phyloP scores from a whole-genome alignment of 2,113 vertebrate genomes.

The Aleadryas rufinucha region DNA sequence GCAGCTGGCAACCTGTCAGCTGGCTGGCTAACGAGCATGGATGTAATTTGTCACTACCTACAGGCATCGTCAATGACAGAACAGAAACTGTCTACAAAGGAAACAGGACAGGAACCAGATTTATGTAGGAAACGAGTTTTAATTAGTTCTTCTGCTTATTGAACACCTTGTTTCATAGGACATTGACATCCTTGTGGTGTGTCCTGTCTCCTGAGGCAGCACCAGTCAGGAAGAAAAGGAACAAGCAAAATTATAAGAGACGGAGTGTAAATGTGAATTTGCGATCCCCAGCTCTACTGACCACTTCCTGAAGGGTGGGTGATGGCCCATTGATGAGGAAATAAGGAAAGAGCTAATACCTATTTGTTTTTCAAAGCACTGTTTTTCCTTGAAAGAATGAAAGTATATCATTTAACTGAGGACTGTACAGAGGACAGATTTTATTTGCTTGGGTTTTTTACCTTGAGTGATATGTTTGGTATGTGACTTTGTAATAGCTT shows the following conservation, averaged over 20 bases:
- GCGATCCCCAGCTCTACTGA: neutral
- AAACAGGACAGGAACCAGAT: neutral
- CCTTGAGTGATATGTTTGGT: neutral
- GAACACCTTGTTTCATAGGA: neutral
- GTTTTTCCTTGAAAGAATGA: neutral
- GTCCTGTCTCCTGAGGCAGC: neutral
- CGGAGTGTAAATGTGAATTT: neutral
- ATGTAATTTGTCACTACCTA: neutral
- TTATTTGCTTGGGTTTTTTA: neutral
- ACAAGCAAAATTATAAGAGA: neutral
- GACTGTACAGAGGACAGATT: neutral
- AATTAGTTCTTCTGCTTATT: neutral
- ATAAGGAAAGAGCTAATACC: neutral
- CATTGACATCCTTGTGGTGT: neutral
- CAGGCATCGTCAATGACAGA: neutral
- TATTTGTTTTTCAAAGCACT: neutral
- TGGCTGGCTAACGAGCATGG: neutral
- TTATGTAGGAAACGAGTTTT: neutral
- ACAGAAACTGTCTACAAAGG: neutral
- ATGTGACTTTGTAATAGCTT: neutral
- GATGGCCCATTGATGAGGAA: neutral
- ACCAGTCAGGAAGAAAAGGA: neutral
- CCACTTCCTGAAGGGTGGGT: neutral
- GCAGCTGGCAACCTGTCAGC: neutral
- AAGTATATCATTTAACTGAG: neutral